Evolutionary conservation across 2,113 vertebrate species (phyloP), one percentile per base, ranked within the genome.

Genomic region (Hippolais icterina): DNA sequence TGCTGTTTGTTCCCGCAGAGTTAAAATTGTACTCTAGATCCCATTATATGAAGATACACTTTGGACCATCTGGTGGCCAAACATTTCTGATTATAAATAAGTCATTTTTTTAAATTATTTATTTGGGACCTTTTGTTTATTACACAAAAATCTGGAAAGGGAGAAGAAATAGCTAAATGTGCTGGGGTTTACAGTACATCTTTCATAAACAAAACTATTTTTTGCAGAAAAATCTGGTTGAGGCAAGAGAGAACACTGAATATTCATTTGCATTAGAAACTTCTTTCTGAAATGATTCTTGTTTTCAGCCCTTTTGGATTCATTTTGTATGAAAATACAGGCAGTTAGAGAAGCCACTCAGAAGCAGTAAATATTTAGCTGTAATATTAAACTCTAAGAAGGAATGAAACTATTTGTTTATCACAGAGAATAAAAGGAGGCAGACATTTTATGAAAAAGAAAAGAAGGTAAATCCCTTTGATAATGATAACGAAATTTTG

Each of bases 71-170:
- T 98, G 98, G 96, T 98, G 96, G 78, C 94, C 94, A 96, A 97
- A 93, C 94, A 97, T 94, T 95, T 97, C 96, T 97, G 96, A 97
- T 98, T 98, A 98, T 97, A 98, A 98, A 97, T 97, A 98, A 98
- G 95, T 98, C 68, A 95, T 96, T 97, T 92, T 96, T 96, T 97
- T 89, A 97, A 95, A 93, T 97, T 96, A 98, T 97, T 97, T 96
- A 96, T 97, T 89, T 97, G 92, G 74, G 89, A 91, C 85, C 63
- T 96, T 94, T 76, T 91, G 64, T 95, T 98, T 96, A 96, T 97
- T 94, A 94, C 63, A 97, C 41, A 54, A 90, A 96, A 95, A 89
- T 97, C 72, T 91, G 96, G 92, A 83, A 81, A 87, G 49, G 19
- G 39, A 92, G 28, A 91, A 94, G 28, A 89, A 91, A 90, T 59